Conservation (phyloP, 2,888 invertebrate species). For the Meta bourneti region DNA sequence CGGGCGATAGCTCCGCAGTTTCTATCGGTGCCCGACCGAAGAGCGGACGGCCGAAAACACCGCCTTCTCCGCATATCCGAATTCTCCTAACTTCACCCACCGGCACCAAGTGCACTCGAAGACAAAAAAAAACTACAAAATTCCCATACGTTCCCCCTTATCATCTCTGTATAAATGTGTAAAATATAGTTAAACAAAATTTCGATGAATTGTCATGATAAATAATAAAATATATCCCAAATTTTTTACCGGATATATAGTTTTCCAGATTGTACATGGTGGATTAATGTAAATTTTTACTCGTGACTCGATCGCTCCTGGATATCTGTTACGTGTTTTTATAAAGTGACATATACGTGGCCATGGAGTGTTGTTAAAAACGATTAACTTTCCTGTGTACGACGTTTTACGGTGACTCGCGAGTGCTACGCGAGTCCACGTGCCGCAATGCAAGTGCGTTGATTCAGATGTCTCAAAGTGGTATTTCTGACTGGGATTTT, state of each 20-base stretch:
- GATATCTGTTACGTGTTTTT: constrained; percentile 25
- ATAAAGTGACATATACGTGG: neutral
- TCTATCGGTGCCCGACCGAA: constrained; percentile 68
- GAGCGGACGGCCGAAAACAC: constrained; percentile 52
- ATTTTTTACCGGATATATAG: neutral
- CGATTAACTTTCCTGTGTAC: constrained; percentile 9
- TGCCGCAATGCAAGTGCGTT: constrained; percentile 4
- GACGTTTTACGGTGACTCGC: neutral
- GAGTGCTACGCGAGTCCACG: constrained; percentile 10
- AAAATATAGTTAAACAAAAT: neutral
- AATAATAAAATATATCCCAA: neutral
- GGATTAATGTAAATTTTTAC: constrained; percentile 15
- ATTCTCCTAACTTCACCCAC: neutral
- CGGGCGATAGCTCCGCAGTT: constrained; percentile 61
- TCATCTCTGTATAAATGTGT: neutral
- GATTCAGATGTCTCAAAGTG: constrained; percentile 13
- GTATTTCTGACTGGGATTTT: constrained; percentile 16
- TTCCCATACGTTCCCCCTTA: neutral
- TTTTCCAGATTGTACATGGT: neutral
- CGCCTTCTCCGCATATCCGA: constrained; percentile 15
- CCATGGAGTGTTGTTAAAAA: constrained; percentile 1
- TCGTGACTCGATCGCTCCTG: neutral
- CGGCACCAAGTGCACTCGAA: constrained; percentile 1
- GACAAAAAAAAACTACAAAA: neutral
- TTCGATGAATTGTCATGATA: neutral